Percentiles rank a stretch among this genome's conserved stretches.
phyloP scores from a whole-genome alignment of 37 sponge, comb jelly and placozoan species.

The Petrosia ficiformis region DNA sequence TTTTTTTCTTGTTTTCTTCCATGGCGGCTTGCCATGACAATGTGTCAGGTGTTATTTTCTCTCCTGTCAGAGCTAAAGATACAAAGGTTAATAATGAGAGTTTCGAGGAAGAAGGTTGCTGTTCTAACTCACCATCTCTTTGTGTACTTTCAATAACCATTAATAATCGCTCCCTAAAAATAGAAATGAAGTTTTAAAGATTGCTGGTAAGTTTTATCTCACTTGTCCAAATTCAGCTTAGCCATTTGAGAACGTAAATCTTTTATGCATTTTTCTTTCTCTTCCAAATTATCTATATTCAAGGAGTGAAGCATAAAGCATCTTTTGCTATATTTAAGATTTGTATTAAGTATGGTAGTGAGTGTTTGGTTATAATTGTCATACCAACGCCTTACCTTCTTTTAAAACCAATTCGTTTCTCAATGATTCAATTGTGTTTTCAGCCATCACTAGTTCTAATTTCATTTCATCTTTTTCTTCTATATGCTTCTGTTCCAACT shows the following conservation, averaged over 20 bases:
- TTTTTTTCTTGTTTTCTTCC: neutral
- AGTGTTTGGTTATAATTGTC: neutral
- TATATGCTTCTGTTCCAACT: neutral
- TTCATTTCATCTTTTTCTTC: neutral
- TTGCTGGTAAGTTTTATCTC: neutral
- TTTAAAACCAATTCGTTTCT: neutral
- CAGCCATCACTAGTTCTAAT: neutral
- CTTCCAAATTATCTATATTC: neutral
- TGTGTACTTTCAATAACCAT: neutral
- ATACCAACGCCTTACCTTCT: too few species aligned
- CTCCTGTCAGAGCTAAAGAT: neutral
- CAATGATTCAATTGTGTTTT: neutral
- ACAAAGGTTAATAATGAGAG: neutral
- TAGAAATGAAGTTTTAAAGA: neutral
- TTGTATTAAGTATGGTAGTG: neutral
- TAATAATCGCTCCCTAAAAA: conserved; percentile 1
- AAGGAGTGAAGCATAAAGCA: neutral
- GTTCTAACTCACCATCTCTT: conserved; percentile 8
- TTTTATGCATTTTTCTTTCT: neutral
- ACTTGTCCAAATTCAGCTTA: neutral
- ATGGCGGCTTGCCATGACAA: neutral
- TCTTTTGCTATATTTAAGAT: neutral
- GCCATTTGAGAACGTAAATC: neutral
- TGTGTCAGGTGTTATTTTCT: neutral
- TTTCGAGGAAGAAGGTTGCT: too few species aligned